Percentiles rank a stretch among this genome's conserved stretches.
phyloP scores from a whole-genome alignment of 2,888 invertebrate genomes.

The Drosophila anomalipes region DNA sequence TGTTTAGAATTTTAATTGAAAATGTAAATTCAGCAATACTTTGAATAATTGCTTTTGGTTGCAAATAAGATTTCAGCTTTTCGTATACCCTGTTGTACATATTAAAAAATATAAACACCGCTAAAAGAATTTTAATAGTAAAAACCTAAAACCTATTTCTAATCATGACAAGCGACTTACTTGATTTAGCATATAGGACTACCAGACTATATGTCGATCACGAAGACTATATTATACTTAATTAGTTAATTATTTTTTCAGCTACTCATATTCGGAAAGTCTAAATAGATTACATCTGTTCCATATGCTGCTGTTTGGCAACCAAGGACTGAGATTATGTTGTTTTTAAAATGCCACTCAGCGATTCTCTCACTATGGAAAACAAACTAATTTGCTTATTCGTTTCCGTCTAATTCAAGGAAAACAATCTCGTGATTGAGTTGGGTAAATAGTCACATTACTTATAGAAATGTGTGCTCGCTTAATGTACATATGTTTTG shows the following conservation, averaged over 20 bases:
- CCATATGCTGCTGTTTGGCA: neutral
- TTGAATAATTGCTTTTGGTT: neutral
- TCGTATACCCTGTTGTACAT: neutral
- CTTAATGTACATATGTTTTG: constrained; percentile 24
- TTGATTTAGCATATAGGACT: neutral
- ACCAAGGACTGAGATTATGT: neutral
- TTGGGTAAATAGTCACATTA: constrained; percentile 6
- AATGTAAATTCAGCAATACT: constrained; percentile 12
- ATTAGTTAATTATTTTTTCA: neutral
- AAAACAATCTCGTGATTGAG: neutral
- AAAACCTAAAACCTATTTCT: neutral
- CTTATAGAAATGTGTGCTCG: neutral
- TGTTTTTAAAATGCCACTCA: neutral
- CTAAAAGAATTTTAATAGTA: neutral
- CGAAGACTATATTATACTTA: neutral
- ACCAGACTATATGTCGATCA: neutral
- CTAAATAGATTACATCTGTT: neutral
- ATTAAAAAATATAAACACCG: neutral
- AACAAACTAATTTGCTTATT: neutral
- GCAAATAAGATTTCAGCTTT: neutral
- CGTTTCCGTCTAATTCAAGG: neutral
- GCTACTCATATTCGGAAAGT: neutral
- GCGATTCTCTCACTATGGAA: neutral
- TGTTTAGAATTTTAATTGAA: constrained; percentile 7
- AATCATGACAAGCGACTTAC: neutral